These are phyloP conservation scores for Phataginus tetradactyla DNA, from an alignment of 2,797 vertebrate genomes.

Conservation along the genomic window DNA sequence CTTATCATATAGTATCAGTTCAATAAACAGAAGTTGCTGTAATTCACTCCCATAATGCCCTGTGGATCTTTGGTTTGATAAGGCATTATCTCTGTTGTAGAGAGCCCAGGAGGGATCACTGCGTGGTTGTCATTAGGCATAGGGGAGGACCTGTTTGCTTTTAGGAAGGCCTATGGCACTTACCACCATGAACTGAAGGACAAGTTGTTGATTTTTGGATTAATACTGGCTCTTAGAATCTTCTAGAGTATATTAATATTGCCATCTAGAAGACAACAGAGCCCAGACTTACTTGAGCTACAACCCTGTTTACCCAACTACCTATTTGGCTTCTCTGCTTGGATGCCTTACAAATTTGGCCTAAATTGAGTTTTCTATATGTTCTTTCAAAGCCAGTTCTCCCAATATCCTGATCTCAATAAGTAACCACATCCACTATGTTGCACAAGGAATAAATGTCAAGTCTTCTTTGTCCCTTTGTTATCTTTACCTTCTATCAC, in stretches of 20 bases:
- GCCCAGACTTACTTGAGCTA: neutral
- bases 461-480: neutral
- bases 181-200: neutral
- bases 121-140: neutral
- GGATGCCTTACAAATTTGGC: neutral
- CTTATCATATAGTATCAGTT: neutral
- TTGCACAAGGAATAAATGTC: neutral
- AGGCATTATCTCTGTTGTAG: neutral
- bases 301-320: neutral
- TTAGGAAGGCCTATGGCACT: neutral
- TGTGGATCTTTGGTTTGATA: neutral
- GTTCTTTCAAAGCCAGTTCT: neutral
- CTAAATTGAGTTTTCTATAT: neutral
- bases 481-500: neutral
- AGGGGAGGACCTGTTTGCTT: neutral
- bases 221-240: slow-evolving; percentile 5
- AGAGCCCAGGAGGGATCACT: neutral
- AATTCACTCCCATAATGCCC: neutral
- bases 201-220: neutral
- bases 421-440: neutral
- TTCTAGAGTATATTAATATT: neutral
- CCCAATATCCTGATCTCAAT: neutral
- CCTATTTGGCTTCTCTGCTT: neutral
- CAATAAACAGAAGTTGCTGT: neutral
- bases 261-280: slow-evolving; percentile 4